A percentile compares a stretch with the other conserved stretches of the same genome.
These are phyloP conservation scores for Campopleginae sp. DNA, from an alignment of 2,888 invertebrate species.

Conservation along the genomic window DNA sequence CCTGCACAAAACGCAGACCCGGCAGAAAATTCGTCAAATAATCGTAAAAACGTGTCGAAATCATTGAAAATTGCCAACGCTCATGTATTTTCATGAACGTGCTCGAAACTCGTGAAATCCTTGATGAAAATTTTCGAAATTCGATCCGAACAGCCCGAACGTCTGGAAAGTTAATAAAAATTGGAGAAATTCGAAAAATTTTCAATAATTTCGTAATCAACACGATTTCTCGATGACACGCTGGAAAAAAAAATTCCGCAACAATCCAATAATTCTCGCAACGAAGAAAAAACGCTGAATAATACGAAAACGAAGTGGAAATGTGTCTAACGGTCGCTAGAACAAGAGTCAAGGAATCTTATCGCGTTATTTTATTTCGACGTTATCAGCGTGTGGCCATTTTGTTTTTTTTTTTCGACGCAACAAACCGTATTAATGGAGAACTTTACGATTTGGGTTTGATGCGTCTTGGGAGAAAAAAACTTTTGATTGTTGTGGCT, in stretches of 20 bases:
- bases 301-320: neutral
- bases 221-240: neutral
- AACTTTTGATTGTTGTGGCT: neutral
- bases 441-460: neutral
- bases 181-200: neutral
- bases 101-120: too few species aligned
- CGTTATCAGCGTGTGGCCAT: neutral
- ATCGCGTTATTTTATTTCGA: neutral
- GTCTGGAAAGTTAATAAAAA: too few species aligned
- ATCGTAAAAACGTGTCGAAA: too few species aligned
- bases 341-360: neutral
- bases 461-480: neutral
- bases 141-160: too few species aligned
- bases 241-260: too few species aligned
- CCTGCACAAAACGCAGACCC: too few species aligned
- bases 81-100: too few species aligned
- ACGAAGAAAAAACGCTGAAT: neutral
- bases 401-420: neutral
- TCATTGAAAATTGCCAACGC: too few species aligned
- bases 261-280: neutral
- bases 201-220: neutral
- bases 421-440: neutral
- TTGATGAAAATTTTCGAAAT: too few species aligned
- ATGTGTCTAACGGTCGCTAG: neutral
- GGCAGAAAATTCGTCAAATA: too few species aligned